A percentile compares a stretch with the other conserved stretches of the same genome.
Conservation (phyloP, 2,113 vertebrate species). For the Austrofundulus limnaeus region DNA sequence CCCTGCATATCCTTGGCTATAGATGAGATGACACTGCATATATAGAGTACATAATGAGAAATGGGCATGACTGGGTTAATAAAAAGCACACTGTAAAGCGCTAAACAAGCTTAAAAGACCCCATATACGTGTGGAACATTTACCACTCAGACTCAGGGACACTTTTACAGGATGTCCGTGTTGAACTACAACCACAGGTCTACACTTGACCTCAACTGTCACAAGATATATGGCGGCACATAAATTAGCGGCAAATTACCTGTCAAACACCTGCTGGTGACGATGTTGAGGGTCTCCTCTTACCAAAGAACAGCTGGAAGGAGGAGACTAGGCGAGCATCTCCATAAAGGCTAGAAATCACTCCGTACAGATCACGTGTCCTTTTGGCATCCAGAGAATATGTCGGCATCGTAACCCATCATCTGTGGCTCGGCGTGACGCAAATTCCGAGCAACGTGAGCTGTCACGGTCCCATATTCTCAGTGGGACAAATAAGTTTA, state of each 20-base stretch:
- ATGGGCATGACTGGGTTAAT: background rate
- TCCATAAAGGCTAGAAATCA: conserved; percentile 53
- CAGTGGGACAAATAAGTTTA: conserved; percentile 64
- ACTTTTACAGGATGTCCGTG: conserved; percentile 65
- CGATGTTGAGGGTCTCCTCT: conserved; percentile 30
- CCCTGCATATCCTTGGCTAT: background rate
- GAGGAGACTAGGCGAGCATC: conserved; percentile 29
- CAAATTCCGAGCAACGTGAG: conserved; percentile 59
- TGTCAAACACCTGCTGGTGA: conserved; percentile 69
- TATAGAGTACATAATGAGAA: background rate
- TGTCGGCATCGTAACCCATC: conserved; percentile 53
- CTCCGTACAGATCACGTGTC: conserved; percentile 33
- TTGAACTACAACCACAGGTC: conserved; percentile 61
- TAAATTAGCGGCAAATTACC: conserved; percentile 71
- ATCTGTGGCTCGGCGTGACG: conserved; percentile 43
- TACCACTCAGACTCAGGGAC: conserved; percentile 58
- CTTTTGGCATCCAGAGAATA: conserved; percentile 19
- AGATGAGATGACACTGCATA: background rate
- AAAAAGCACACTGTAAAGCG: background rate
- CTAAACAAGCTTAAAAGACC: background rate
- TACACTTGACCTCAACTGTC: conserved; percentile 38
- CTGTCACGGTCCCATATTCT: conserved; percentile 44
- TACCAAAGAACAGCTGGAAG: conserved; percentile 44
- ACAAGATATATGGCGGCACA: conserved; percentile 58
- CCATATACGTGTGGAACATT: background rate